Conservation (phyloP, 2,888 invertebrate species). For the Lepidonotus clava region DNA sequence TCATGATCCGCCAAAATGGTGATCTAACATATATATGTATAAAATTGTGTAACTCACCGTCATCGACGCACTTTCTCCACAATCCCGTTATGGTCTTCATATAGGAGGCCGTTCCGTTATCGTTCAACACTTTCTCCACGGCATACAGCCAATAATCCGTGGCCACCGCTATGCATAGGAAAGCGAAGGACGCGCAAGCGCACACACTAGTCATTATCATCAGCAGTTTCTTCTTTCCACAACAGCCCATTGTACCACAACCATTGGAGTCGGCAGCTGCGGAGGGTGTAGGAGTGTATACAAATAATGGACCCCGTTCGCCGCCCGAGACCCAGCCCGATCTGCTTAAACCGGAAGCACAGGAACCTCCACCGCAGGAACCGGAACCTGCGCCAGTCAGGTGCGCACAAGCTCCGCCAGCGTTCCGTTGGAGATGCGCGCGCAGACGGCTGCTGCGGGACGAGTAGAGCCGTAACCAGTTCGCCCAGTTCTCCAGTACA, state of each 20-base stretch:
- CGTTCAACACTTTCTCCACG: slow-evolving; percentile 70
- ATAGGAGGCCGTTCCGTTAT: slow-evolving; percentile 67
- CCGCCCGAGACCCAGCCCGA: slow-evolving; percentile 5
- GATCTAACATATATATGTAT: too few species aligned
- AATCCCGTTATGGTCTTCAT: slow-evolving; percentile 74
- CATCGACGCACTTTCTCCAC: slow-evolving; percentile 76
- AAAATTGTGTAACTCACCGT: slow-evolving; percentile 69
- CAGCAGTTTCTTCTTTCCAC: slow-evolving; percentile 77
- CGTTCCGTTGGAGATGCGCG: slow-evolving; percentile 43
- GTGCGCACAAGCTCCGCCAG: slow-evolving; percentile 47
- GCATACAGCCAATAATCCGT: slow-evolving; percentile 80
- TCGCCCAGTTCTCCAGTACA: slow-evolving; percentile 57
- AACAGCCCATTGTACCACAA: slow-evolving; percentile 69
- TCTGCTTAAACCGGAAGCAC: neutral
- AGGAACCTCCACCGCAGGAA: slow-evolving; percentile 33
- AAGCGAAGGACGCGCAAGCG: slow-evolving; percentile 79
- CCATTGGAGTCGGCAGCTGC: slow-evolving; percentile 47
- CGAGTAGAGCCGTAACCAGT: slow-evolving; percentile 55
- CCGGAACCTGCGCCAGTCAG: slow-evolving; percentile 52
- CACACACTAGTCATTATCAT: slow-evolving; percentile 79
- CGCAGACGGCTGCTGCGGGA: slow-evolving; percentile 47
- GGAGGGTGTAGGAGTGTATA: slow-evolving; percentile 1
- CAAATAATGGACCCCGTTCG: slow-evolving; percentile 23
- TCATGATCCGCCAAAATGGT: too few species aligned
- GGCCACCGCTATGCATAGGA: slow-evolving; percentile 79